A percentile compares a stretch with the other conserved stretches of the same genome.
These are phyloP conservation scores for Aphaenogaster rudis DNA, from an alignment of 1,140 invertebrate species.

Conservation along the genomic window DNA sequence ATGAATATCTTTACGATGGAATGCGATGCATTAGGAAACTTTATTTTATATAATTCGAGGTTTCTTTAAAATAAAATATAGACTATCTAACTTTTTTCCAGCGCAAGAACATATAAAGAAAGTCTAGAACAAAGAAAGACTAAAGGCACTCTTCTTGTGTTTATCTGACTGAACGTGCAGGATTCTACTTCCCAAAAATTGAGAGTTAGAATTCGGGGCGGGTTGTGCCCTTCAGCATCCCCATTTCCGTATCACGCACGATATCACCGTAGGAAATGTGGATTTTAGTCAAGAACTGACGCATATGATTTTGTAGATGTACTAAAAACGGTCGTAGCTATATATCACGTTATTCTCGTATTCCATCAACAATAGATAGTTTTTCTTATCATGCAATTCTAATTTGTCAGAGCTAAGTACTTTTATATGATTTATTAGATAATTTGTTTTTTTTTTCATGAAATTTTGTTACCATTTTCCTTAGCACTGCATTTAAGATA, in stretches of 20 bases:
- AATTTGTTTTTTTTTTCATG: not conserved
- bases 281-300: slow-evolving; percentile 78
- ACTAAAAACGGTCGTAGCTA: not conserved
- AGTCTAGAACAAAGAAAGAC: not conserved
- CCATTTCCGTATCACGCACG: slow-evolving; percentile 73
- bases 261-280: slow-evolving; percentile 75
- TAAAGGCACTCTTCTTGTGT: slow-evolving; percentile 41
- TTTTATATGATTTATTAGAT: slow-evolving; percentile 2
- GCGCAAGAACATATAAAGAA: not conserved
- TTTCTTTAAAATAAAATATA: not conserved
- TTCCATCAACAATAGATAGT: not conserved
- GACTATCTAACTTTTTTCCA: not conserved
- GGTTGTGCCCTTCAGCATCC: slow-evolving; percentile 46
- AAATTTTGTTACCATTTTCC: not conserved
- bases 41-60: not conserved
- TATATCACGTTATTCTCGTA: not conserved
- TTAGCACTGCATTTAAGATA: not conserved
- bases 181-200: slow-evolving; percentile 65
- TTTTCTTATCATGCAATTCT: not conserved
- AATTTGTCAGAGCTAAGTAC: not conserved
- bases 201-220: slow-evolving; percentile 3
- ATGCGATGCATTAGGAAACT: not conserved
- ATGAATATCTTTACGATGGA: not conserved
- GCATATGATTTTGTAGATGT: slow-evolving; percentile 76
- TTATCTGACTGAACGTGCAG: slow-evolving; percentile 51